These are phyloP conservation scores for Erpetoichthys calabaricus DNA, from an alignment of 2,797 vertebrate genomes.

Conservation along the genomic window DNA sequence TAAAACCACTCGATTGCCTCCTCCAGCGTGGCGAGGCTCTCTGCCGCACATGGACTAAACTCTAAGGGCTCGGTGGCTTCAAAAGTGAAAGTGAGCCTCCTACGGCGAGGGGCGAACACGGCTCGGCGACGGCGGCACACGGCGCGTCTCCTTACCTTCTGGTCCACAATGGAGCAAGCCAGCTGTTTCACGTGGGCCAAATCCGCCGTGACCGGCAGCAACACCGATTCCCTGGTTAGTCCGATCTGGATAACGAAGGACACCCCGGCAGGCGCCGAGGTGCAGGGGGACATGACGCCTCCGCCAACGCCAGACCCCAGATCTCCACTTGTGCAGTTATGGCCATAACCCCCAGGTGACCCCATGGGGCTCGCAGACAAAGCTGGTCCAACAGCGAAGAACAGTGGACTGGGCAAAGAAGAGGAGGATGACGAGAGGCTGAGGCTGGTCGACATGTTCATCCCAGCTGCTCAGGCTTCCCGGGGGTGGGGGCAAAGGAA, in stretches of 20 bases:
- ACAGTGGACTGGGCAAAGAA: slow-evolving; percentile 33
- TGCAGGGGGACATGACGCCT: slow-evolving; percentile 21
- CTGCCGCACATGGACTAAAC: no score
- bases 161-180: slow-evolving; percentile 80
- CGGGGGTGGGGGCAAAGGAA: slow-evolving; percentile 10
- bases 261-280: slow-evolving; percentile 46
- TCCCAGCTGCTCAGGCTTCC: slow-evolving; percentile 31
- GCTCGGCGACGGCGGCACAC: no score
- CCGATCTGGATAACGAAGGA: slow-evolving; percentile 86
- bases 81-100: no score
- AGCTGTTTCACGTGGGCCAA: slow-evolving; percentile 76
- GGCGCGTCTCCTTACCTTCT: slow-evolving; percentile 54
- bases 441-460: slow-evolving; percentile 42
- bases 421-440: slow-evolving; percentile 38
- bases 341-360: slow-evolving; percentile 28
- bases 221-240: slow-evolving; percentile 69
- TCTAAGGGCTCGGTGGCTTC: no score
- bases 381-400: slow-evolving; percentile 40
- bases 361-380: slow-evolving; percentile 33
- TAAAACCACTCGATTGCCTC: no score
- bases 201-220: slow-evolving; percentile 61
- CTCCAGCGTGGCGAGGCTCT: no score
- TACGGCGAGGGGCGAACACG: no score
- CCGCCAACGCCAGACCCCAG: slow-evolving; percentile 22
- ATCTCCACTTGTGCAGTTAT: slow-evolving; percentile 27